phyloP scores from a whole-genome alignment of 2,888 invertebrate species.

The Melanostoma scalare region DNA sequence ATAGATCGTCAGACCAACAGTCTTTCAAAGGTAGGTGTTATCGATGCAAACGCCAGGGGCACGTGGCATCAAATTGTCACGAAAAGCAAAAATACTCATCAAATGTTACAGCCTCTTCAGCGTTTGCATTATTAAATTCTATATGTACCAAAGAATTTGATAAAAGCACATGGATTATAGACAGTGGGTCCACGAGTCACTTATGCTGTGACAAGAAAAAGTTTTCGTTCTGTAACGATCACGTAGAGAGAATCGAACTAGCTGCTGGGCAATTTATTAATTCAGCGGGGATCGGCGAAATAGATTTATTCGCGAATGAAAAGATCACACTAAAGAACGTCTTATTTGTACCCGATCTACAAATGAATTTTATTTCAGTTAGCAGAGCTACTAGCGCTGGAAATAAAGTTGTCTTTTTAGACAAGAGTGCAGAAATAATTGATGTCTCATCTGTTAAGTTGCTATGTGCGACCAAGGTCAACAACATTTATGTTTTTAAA shows the following conservation, averaged over 20 bases:
- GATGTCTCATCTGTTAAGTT: slow-evolving; percentile 15
- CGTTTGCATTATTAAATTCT: too few relatives aligned
- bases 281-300: slow-evolving; percentile 10
- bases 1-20: not conserved
- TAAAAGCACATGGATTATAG: too few relatives aligned
- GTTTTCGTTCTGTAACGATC: slow-evolving; percentile 7
- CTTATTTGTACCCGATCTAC: slow-evolving; percentile 21
- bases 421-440: slow-evolving; percentile 10
- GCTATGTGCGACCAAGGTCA: slow-evolving; percentile 1
- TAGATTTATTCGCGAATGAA: slow-evolving; percentile 12
- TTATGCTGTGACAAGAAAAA: slow-evolving; percentile 26
- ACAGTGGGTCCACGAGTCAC: slow-evolving; percentile 25
- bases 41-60: slow-evolving; percentile 20
- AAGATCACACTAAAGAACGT: slow-evolving; percentile 29
- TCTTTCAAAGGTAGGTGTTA: slow-evolving; percentile 25
- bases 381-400: slow-evolving; percentile 17
- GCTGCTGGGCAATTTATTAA: slow-evolving; percentile 27
- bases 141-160: too few relatives aligned
- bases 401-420: slow-evolving; percentile 17
- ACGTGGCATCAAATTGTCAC: slow-evolving; percentile 29
- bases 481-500: slow-evolving; percentile 11
- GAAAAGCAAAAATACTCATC: too few relatives aligned
- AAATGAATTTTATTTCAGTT: slow-evolving; percentile 32
- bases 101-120: too few relatives aligned
- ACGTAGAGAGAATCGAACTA: slow-evolving; percentile 32